Evolutionary conservation across 2,888 invertebrate species (phyloP).

Genomic region (Cephus runcator): DNA sequence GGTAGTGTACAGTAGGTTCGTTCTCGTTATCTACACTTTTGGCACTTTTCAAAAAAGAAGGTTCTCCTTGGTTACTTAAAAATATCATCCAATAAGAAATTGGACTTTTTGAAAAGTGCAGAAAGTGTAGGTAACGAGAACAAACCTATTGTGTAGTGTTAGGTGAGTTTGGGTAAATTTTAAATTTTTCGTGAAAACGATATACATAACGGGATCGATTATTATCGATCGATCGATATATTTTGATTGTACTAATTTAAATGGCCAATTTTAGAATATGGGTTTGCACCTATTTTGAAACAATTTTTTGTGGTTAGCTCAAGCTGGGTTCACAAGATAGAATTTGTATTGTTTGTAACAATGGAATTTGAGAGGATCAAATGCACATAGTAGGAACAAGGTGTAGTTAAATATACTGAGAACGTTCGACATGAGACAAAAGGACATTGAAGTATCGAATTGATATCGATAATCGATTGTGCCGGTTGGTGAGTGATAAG

Average conservation of each 20-base stretch:
- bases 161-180: not conserved
- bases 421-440: not conserved
- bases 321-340: no score
- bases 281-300: no score
- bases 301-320: no score
- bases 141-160: not conserved
- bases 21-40: no score
- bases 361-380: not conserved
- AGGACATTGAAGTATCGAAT: not conserved
- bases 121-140: no score
- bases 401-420: not conserved
- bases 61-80: no score
- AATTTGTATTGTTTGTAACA: not conserved
- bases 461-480: not conserved
- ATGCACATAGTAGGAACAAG: not conserved
- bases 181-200: not conserved
- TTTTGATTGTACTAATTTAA: not conserved
- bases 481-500: not conserved
- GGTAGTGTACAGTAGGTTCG: not conserved
- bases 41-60: no score
- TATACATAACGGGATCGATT: no score
- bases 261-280: not conserved
- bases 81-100: no score
- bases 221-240: not conserved
- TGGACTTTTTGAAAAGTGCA: no score